phyloP scores from a whole-genome alignment of 1,140 invertebrate species.

The Nephila pilipes region DNA sequence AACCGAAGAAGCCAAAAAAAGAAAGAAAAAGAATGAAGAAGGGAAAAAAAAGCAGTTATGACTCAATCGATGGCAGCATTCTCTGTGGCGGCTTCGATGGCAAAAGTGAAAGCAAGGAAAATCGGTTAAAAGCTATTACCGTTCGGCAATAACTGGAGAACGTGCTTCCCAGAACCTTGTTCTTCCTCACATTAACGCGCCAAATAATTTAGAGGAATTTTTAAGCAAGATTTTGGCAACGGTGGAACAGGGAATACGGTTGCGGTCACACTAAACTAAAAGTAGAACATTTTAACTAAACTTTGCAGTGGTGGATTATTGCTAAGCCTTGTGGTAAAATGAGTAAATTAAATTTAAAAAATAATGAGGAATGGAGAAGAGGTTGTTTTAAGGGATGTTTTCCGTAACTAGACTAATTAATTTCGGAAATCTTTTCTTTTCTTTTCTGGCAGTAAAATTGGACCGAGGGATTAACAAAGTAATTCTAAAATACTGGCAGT shows the following conservation, averaged over 20 bases:
- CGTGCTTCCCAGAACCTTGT: conserved; percentile 60
- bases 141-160: conserved; percentile 69
- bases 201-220: conserved; percentile 76
- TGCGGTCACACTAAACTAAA: conserved; percentile 21
- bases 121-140: conserved; percentile 76
- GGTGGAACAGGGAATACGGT: not conserved
- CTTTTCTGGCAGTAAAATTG: too few species aligned
- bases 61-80: conserved; percentile 70
- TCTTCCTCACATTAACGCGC: conserved; percentile 72
- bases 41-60: conserved; percentile 71
- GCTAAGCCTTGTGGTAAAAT: not conserved
- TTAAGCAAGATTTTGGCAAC: conserved; percentile 67
- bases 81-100: conserved; percentile 49
- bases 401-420: not conserved
- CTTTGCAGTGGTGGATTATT: not conserved
- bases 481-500: too few species aligned
- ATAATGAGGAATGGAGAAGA: not conserved
- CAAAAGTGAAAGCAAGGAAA: conserved; percentile 69
- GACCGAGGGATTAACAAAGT: too few species aligned
- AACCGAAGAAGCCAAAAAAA: conserved; percentile 43
- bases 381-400: not conserved
- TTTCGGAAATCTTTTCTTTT: too few species aligned
- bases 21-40: conserved; percentile 48
- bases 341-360: not conserved
- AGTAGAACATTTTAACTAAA: not conserved